A percentile compares a stretch with the other conserved stretches of the same genome.
phyloP scores from a whole-genome alignment of 2,888 invertebrate genomes.

The Rambutsinella grinnellia region DNA sequence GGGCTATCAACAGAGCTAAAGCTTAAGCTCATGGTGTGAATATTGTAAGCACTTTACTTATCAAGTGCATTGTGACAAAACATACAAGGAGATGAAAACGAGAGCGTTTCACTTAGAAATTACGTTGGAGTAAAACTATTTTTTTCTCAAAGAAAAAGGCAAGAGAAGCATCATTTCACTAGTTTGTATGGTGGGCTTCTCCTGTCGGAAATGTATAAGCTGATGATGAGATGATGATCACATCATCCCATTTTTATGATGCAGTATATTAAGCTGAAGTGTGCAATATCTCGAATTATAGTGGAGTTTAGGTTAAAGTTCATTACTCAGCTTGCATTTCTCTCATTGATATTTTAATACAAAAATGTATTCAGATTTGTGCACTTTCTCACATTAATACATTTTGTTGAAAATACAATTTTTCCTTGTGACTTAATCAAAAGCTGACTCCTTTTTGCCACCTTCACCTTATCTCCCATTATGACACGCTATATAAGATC shows the following conservation, averaged over 20 bases:
- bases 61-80: constrained; percentile 24
- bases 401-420: neutral
- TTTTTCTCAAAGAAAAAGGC: neutral
- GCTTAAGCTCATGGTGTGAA: constrained; percentile 29
- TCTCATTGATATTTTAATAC: neutral
- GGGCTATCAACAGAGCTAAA: neutral
- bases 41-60: constrained; percentile 36
- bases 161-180: neutral
- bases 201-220: neutral
- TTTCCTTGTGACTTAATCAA: neutral
- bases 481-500: neutral
- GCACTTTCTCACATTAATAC: no score
- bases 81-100: neutral
- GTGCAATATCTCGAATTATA: constrained; percentile 18
- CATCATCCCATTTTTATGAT: constrained; percentile 22
- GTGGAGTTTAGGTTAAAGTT: constrained; percentile 16
- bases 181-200: neutral
- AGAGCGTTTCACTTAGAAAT: neutral
- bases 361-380: neutral
- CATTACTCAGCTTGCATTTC: constrained; percentile 1
- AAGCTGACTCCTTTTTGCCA: neutral
- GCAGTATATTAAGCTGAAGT: constrained; percentile 19
- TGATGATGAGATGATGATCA: neutral
- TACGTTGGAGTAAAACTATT: neutral
- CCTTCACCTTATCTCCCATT: neutral